These are phyloP conservation scores for Coendou prehensilis DNA, from an alignment of 2,797 vertebrate species.

Conservation along the genomic window DNA sequence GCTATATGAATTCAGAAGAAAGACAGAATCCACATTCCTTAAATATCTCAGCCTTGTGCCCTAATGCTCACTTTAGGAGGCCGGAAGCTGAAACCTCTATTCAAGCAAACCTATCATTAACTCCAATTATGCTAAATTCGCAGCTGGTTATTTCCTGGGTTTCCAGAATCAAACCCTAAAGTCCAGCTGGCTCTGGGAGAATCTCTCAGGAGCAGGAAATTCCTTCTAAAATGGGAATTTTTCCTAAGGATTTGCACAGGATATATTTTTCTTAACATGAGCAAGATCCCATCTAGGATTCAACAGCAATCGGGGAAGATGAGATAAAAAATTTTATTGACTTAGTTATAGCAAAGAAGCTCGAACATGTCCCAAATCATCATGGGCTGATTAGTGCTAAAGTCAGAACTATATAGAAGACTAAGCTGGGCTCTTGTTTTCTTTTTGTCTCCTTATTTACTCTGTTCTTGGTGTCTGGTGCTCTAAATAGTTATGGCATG, in stretches of 20 bases:
- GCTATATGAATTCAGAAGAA: background rate
- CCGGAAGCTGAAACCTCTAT: slow-evolving; percentile 21
- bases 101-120: slow-evolving; percentile 58
- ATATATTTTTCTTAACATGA: slow-evolving; percentile 1
- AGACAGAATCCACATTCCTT: background rate
- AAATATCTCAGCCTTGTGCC: slow-evolving; percentile 47
- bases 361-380: background rate
- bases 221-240: slow-evolving; percentile 47
- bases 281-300: background rate
- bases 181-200: slow-evolving; percentile 22
- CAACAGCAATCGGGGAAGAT: background rate
- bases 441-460: background rate
- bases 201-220: background rate
- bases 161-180: slow-evolving; percentile 42
- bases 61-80: slow-evolving; percentile 17
- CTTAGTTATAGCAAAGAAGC: background rate
- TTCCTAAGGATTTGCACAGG: background rate
- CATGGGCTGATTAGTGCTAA: background rate
- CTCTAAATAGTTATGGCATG: background rate
- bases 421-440: background rate
- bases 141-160: slow-evolving; percentile 41
- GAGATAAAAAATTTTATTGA: background rate
- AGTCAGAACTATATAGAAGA: background rate
- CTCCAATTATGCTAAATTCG: slow-evolving; percentile 53
- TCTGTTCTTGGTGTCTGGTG: background rate